These are phyloP conservation scores for Macropodus opercularis DNA, from an alignment of 2,797 vertebrate species.

Conservation along the genomic window DNA sequence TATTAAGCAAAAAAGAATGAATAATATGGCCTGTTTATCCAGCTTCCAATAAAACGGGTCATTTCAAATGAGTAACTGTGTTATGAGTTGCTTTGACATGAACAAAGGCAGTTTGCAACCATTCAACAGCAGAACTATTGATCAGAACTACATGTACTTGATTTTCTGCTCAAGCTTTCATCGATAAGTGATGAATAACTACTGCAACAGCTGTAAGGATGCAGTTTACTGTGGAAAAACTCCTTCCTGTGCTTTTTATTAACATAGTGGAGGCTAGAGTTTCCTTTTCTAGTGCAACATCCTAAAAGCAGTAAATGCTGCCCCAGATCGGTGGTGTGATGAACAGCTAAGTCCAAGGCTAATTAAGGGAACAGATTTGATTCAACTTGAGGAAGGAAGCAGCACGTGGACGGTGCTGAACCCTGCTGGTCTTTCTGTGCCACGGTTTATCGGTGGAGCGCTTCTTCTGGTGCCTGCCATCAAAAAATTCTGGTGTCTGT, in stretches of 20 bases:
- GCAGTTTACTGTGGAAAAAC: constrained; percentile 20
- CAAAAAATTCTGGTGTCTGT: not conserved
- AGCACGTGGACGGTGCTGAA: constrained; percentile 4
- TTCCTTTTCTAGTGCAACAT: not conserved
- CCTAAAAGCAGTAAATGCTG: not conserved
- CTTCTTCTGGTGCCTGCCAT: constrained; percentile 2
- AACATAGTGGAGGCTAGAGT: constrained; percentile 5
- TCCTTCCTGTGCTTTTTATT: constrained; percentile 3
- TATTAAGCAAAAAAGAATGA: not conserved
- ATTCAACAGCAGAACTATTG: constrained; percentile 16
- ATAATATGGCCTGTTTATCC: constrained; percentile 14
- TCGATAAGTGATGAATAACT: constrained; percentile 22
- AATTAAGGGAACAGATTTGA: constrained; percentile 6
- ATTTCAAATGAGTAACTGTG: constrained; percentile 29
- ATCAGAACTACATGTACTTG: constrained; percentile 10
- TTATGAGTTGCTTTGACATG: constrained; percentile 18
- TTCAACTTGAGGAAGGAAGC: not conserved
- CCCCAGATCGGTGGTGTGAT: not conserved
- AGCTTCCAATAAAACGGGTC: constrained; percentile 26
- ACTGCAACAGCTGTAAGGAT: constrained; percentile 13
- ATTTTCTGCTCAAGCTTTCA: constrained; percentile 21
- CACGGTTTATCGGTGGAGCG: constrained; percentile 4
- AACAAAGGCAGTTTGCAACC: constrained; percentile 24
- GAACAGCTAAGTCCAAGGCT: not conserved
- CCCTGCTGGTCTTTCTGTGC: not conserved